Evolutionary conservation across 2,113 vertebrate genomes (phyloP).

Genomic region (Muntiacus muntjak): DNA sequence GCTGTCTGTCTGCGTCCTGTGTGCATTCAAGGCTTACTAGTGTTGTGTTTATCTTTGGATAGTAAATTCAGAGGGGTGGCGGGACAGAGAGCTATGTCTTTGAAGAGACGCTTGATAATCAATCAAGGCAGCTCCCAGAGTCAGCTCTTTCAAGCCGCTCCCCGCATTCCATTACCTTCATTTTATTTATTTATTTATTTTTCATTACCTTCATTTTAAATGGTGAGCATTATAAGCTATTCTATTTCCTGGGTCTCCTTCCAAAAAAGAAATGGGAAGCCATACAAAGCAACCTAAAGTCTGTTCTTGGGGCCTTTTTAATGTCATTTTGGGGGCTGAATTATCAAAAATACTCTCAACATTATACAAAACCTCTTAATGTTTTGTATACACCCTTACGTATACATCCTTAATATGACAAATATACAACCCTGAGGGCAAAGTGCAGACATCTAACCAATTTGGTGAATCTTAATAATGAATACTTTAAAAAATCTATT

Average conservation of each 20-base stretch:
- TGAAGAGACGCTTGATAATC: no score
- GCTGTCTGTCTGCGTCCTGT: no score
- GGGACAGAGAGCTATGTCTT: no score
- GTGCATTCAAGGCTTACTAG: no score
- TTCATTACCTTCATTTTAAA: neutral
- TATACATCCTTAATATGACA: neutral
- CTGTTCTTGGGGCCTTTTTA: neutral
- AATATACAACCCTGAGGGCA: neutral
- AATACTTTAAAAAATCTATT: neutral
- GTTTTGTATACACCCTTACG: neutral
- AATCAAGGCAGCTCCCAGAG: no score
- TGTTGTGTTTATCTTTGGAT: no score
- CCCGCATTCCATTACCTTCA: neutral
- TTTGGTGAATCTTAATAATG: neutral
- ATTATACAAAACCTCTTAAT: neutral
- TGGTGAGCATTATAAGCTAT: neutral
- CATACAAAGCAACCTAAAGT: neutral
- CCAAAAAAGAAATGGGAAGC: neutral
- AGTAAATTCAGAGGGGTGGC: no score
- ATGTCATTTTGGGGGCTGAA: neutral
- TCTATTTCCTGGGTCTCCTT: neutral
- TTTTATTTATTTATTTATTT: neutral
- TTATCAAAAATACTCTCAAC: neutral
- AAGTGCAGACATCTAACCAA: neutral
- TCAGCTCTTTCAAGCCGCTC: no score